These are phyloP conservation scores for Calliopsis andreniformis DNA, from an alignment of 1,140 invertebrate genomes.

Conservation along the genomic window DNA sequence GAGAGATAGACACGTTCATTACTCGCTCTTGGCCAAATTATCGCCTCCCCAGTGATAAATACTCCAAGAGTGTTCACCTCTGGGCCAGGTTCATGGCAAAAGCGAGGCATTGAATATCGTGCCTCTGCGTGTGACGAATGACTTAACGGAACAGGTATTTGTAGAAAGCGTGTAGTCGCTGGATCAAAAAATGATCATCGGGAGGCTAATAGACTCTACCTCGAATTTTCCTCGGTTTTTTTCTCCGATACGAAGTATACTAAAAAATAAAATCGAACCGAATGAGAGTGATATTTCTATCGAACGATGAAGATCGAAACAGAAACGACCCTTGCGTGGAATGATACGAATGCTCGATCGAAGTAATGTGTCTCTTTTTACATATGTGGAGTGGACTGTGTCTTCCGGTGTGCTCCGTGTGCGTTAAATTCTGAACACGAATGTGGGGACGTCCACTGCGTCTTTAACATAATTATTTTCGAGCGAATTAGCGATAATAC, in stretches of 20 bases:
- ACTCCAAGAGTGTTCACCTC: constrained; percentile 4
- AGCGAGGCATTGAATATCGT: neutral
- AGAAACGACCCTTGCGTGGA: constrained; percentile 24
- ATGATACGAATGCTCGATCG: constrained; percentile 21
- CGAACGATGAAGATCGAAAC: constrained; percentile 20
- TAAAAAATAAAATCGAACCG: constrained; percentile 2
- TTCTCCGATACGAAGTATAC: constrained; percentile 5
- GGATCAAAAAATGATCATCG: neutral
- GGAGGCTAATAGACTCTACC: neutral
- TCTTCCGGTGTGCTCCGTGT: neutral
- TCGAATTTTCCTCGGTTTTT: constrained; percentile 37
- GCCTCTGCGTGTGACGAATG: neutral
- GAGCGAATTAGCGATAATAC: neutral
- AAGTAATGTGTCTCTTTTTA: neutral
- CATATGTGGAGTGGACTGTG: neutral
- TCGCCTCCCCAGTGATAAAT: neutral
- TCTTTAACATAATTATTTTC: neutral
- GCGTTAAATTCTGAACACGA: neutral
- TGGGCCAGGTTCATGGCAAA: neutral
- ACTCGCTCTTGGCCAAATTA: neutral
- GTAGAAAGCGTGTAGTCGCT: neutral
- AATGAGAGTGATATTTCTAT: constrained; percentile 6
- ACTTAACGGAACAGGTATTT: neutral
- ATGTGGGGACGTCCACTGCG: neutral
- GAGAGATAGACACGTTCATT: neutral